These are phyloP conservation scores for Andrena haemorrhoa DNA, from an alignment of 2,888 invertebrate genomes.

Conservation along the genomic window DNA sequence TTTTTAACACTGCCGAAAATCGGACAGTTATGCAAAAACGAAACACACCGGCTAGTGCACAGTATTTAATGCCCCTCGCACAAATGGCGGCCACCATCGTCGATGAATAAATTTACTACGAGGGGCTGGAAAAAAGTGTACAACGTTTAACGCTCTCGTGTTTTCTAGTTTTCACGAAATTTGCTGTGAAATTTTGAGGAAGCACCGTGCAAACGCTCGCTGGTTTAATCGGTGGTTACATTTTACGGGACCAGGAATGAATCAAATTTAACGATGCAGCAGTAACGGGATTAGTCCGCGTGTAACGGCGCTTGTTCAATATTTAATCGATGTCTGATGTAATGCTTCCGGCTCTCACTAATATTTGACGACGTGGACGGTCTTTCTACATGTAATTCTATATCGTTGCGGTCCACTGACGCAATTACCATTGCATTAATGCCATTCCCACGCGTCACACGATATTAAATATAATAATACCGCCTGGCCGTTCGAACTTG, in stretches of 20 bases:
- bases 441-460: background rate
- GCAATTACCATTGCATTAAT: constrained; percentile 1
- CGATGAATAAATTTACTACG: constrained; percentile 49
- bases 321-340: constrained; percentile 43
- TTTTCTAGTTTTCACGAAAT: constrained; percentile 34
- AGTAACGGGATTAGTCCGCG: constrained; percentile 32
- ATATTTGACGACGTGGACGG: constrained; percentile 23
- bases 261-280: constrained; percentile 45
- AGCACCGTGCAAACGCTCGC: constrained; percentile 39
- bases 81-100: background rate
- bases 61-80: background rate
- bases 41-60: background rate
- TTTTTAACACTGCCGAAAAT: constrained; percentile 3
- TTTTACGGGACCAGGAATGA: constrained; percentile 56
- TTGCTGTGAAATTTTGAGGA: constrained; percentile 45
- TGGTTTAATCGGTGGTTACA: constrained; percentile 57
- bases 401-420: background rate
- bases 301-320: constrained; percentile 45
- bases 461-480: constrained; percentile 2
- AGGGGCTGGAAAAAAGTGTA: background rate
- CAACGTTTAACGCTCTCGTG: constrained; percentile 17
- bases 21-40: constrained; percentile 19
- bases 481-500: background rate
- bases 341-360: constrained; percentile 21
- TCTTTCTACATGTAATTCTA: constrained; percentile 2